Base-by-base conservation (phyloP, 2,113 vertebrate species). In the Theristicus caerulescens region DNA sequence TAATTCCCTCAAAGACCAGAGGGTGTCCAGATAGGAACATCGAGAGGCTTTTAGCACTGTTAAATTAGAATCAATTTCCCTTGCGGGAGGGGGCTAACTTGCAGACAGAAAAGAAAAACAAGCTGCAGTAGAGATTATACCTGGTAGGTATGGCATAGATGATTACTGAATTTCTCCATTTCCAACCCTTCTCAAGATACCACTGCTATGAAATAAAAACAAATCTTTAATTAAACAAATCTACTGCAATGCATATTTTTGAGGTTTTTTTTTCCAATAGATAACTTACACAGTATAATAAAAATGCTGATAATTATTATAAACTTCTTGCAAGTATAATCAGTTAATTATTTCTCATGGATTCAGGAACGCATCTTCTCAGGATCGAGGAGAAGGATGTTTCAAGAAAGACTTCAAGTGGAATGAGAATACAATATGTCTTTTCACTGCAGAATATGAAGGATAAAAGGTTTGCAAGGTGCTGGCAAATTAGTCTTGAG, bases 1-100 rank as follows among this genome's bases (percentile, higher is more conserved):
- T 91, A 89, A 94, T 95, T 94, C 81, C 88, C 51, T 89, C 86
- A 91, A 94, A 97, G 73, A 38, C 86, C 94, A 91, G 91, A 96
- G 36, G 22, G 46, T 89, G 81, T 91, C 77, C 94, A 95, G 90
- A 86, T 81, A 92, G 34, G 32, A 96, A 94, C 65, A 88, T 92
- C 91, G 92, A 95, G 92, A 93, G 27, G 69, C 73, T 95, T 94
- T 97, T 94, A 94, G 70, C 67, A 55, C 47, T 82, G 80, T 87
- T 94, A 91, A 93, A 95, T 93, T 83, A 86, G 90, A 93, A 94
- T 84, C 87, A 62, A 17, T 97, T 94, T 93, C 80, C 59, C 92
- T 78, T 90, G 77, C 95, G 86, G 65, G 73, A 95, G 88, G 88
- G 64, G 80, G 47, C 3, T 95, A 82, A 92, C 91, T 84, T 93